Conservation (phyloP, 2,888 invertebrate species). For the Drosophila melanosoma region DNA sequence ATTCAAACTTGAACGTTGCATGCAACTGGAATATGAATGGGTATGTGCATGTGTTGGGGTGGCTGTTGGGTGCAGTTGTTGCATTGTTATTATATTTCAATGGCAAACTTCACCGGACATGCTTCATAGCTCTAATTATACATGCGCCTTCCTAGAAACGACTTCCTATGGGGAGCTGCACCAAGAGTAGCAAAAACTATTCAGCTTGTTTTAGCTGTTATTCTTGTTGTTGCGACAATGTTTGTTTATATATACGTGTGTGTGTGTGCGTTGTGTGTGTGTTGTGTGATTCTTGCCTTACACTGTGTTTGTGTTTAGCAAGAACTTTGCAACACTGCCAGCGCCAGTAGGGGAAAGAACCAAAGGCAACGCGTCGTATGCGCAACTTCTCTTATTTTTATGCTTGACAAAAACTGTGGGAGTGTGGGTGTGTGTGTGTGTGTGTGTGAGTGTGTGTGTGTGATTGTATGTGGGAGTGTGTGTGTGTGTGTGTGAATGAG, state of each 20-base stretch:
- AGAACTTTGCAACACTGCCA: slow-evolving; percentile 57
- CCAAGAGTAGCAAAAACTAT: slow-evolving; percentile 33
- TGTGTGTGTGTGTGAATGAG: slow-evolving; percentile 19
- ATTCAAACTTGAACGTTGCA: slow-evolving; percentile 63
- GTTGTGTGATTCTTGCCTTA: slow-evolving; percentile 30
- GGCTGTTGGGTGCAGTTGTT: slow-evolving; percentile 34
- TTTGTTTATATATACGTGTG: slow-evolving; percentile 6
- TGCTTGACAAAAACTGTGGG: slow-evolving; percentile 35
- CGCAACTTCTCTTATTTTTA: slow-evolving; percentile 50
- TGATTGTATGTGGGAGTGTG: slow-evolving; percentile 1
- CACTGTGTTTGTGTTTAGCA: slow-evolving; percentile 43
- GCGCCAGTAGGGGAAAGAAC: slow-evolving; percentile 12
- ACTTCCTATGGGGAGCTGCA: slow-evolving; percentile 62
- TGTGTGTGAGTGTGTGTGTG: slow-evolving; percentile 1
- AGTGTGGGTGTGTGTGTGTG: slow-evolving; percentile 11
- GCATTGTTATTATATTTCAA: slow-evolving; percentile 70
- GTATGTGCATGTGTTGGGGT: slow-evolving; percentile 20
- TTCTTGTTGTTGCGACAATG: slow-evolving; percentile 24
- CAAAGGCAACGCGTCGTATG: slow-evolving; percentile 52
- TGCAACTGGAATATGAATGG: slow-evolving; percentile 15
- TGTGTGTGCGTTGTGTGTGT: slow-evolving; percentile 6
- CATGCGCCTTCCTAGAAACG: slow-evolving; percentile 75
- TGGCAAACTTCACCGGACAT: slow-evolving; percentile 80
- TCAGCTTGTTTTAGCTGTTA: slow-evolving; percentile 20
- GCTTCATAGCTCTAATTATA: slow-evolving; percentile 81